Evolutionary conservation across 2,888 invertebrate species (phyloP).

Genomic region (Cyclophora albipunctata): DNA sequence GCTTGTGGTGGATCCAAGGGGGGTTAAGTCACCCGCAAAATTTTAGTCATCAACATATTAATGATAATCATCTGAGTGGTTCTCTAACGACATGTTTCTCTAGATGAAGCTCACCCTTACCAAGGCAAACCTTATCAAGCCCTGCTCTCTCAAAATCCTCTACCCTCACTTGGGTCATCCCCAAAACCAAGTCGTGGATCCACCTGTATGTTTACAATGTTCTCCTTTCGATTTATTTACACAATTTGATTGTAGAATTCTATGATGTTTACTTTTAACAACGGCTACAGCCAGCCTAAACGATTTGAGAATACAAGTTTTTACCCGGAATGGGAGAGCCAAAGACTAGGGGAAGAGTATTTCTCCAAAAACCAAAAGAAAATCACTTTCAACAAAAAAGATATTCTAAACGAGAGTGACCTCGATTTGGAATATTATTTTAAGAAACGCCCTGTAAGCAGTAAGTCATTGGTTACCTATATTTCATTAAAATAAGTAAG

Average conservation of each 20-base stretch:
- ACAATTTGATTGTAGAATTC: conserved; percentile 19
- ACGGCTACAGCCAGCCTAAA: conserved; percentile 29
- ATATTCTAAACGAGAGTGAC: conserved; percentile 37
- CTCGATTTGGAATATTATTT: conserved; percentile 41
- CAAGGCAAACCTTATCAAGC: no score
- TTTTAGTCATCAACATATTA: no score
- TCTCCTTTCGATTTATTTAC: no score
- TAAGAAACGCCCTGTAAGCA: conserved; percentile 8
- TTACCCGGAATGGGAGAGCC: conserved; percentile 52
- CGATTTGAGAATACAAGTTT: conserved; percentile 36
- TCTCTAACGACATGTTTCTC: no score
- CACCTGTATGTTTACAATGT: not conserved
- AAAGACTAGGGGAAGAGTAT: conserved; percentile 30
- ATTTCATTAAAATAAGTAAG: not conserved
- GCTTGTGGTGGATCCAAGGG: no score
- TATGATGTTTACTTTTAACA: conserved; percentile 30
- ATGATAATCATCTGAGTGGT: no score
- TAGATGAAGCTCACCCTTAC: no score
- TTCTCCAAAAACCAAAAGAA: conserved; percentile 43
- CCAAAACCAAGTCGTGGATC: no score
- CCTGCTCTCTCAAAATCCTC: no score
- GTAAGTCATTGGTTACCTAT: conserved; percentile 21
- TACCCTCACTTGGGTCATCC: no score
- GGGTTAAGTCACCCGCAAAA: no score
- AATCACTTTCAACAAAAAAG: conserved; percentile 25